Conservation (phyloP, 2,888 invertebrate species). For the Neria commutata region DNA sequence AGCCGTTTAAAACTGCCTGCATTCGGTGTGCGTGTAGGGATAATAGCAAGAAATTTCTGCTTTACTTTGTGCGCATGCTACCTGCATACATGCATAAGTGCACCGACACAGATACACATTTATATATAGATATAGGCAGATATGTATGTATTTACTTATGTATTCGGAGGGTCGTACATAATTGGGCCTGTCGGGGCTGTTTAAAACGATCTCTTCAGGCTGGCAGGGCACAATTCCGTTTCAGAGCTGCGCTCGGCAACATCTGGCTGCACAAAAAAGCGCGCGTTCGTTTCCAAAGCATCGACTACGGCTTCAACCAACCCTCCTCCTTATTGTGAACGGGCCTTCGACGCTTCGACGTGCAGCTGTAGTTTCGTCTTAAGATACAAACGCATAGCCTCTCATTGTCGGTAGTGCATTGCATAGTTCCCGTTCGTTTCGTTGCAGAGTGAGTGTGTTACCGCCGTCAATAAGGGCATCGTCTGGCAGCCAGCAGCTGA, state of each 20-base stretch:
- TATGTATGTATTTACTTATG: slow-evolving; percentile 5
- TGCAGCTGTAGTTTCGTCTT: background rate
- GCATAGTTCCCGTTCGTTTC: background rate
- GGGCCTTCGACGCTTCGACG: background rate
- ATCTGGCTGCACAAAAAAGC: slow-evolving; percentile 31
- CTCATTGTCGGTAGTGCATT: background rate
- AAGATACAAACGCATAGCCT: background rate
- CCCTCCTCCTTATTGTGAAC: background rate
- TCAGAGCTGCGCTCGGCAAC: slow-evolving; percentile 45
- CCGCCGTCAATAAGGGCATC: background rate
- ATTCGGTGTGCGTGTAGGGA: too few species aligned
- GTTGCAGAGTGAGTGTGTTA: background rate
- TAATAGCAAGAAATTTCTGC: too few species aligned
- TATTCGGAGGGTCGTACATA: background rate
- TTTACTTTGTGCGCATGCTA: too few species aligned
- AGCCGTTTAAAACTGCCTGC: too few species aligned
- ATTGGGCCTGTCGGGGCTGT: background rate
- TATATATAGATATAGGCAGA: slow-evolving; percentile 11
- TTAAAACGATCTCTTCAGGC: background rate
- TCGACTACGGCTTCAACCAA: background rate
- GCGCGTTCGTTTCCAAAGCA: background rate
- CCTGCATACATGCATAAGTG: background rate
- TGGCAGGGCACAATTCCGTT: slow-evolving; percentile 16
- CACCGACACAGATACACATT: background rate
- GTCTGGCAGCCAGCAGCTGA: background rate